A percentile compares a stretch with the other conserved stretches of the same genome.
Conservation (phyloP, 2,888 invertebrate genomes). For the Graphium colonna region DNA sequence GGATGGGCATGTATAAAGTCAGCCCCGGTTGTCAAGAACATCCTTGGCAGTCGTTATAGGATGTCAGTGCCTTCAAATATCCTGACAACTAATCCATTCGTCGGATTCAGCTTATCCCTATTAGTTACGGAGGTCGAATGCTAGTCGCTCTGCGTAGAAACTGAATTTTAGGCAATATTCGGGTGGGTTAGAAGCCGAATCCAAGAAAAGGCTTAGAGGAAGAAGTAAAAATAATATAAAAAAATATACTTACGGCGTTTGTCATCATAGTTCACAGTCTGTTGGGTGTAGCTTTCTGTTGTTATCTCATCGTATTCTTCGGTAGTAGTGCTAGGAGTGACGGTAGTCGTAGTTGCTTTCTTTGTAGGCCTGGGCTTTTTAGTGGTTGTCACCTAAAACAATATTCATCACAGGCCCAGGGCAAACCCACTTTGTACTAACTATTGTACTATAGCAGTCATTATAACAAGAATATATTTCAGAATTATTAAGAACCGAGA, state of each 20-base stretch:
- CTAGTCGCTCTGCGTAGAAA: too few relatives aligned
- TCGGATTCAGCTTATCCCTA: too few relatives aligned
- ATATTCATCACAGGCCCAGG: slow-evolving; percentile 41
- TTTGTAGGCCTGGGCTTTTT: slow-evolving; percentile 58
- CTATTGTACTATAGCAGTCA: neutral
- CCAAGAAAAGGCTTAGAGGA: too few relatives aligned
- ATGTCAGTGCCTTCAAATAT: too few relatives aligned
- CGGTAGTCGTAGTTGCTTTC: slow-evolving; percentile 59
- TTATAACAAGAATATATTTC: neutral
- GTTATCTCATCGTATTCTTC: slow-evolving; percentile 59
- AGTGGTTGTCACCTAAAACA: slow-evolving; percentile 62
- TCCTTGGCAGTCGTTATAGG: too few relatives aligned
- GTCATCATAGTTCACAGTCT: slow-evolving; percentile 55
- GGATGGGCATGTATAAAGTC: too few relatives aligned
- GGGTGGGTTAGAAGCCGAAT: too few relatives aligned
- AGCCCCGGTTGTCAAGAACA: too few relatives aligned
- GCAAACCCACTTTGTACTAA: slow-evolving; percentile 26
- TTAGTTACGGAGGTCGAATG: too few relatives aligned
- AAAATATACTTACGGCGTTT: slow-evolving; percentile 55
- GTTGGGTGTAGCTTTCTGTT: slow-evolving; percentile 60
- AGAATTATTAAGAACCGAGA: neutral
- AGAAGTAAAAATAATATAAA: too few relatives aligned
- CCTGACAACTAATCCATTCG: too few relatives aligned
- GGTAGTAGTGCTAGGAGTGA: slow-evolving; percentile 51
- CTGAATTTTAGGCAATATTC: too few relatives aligned